These are phyloP conservation scores for Junco hyemalis DNA, from an alignment of 2,113 vertebrate species.

Conservation along the genomic window DNA sequence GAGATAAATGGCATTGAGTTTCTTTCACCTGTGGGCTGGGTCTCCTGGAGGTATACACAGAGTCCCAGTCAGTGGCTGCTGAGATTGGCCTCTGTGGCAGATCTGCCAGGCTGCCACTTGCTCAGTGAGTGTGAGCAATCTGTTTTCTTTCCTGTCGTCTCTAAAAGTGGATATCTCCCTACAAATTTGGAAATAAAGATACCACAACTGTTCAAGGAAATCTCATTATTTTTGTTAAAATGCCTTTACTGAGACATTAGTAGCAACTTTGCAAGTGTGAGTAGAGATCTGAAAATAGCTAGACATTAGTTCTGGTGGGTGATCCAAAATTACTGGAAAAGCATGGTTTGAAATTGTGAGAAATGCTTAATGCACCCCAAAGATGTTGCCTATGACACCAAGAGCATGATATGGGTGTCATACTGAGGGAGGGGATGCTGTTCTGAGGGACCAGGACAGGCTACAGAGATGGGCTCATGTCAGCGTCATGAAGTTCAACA, in stretches of 20 bases:
- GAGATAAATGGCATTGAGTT: background rate
- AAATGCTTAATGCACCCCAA: background rate
- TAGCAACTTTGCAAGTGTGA: background rate
- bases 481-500: rapidly evolving
- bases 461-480: background rate
- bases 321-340: background rate
- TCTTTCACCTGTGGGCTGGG: background rate
- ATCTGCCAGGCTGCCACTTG: background rate
- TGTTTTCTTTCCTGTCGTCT: background rate
- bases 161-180: background rate
- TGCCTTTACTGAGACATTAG: background rate
- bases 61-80: background rate
- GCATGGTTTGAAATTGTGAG: background rate
- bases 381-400: background rate
- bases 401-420: background rate
- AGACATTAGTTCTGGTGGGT: background rate
- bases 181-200: background rate
- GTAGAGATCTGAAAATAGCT: background rate
- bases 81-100: background rate
- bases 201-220: background rate
- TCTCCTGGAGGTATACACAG: background rate
- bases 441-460: too few relatives aligned
- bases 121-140: background rate
- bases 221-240: background rate
- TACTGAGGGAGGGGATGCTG: too few relatives aligned